Conservation (phyloP, 2,888 invertebrate species). For the Trichopria drosophilae region DNA sequence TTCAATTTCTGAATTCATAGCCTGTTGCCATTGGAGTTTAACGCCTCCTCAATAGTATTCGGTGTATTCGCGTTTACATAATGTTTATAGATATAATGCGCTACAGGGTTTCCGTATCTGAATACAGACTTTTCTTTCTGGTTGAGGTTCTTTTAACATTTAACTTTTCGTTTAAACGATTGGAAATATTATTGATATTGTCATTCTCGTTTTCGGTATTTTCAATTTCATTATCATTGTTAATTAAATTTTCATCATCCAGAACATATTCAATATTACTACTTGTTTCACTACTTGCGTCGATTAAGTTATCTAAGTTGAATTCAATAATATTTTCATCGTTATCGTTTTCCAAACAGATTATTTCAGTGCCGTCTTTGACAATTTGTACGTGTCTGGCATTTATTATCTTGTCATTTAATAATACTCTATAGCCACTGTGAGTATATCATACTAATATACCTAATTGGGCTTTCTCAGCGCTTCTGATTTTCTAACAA, state of each 20-base stretch:
- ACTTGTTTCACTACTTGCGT: slow-evolving; percentile 3
- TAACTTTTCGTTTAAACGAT: not conserved
- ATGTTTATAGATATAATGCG: slow-evolving; percentile 20
- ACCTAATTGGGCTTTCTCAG: slow-evolving; percentile 25
- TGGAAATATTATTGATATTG: too few relatives aligned
- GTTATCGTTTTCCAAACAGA: slow-evolving; percentile 5
- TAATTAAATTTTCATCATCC: too few relatives aligned
- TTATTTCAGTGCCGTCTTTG: slow-evolving; percentile 14
- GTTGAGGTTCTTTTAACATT: slow-evolving; percentile 9
- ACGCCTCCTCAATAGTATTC: slow-evolving; percentile 30
- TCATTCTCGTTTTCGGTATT: too few relatives aligned
- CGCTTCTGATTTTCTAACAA: slow-evolving; percentile 32
- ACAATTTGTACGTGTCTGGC: slow-evolving; percentile 30
- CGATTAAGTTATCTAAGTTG: too few relatives aligned
- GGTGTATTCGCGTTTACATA: slow-evolving; percentile 23
- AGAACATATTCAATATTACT: too few relatives aligned
- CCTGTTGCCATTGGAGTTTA: slow-evolving; percentile 18
- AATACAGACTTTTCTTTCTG: slow-evolving; percentile 21
- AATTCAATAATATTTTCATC: too few relatives aligned
- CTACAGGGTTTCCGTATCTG: slow-evolving; percentile 14
- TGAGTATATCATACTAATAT: slow-evolving; percentile 29
- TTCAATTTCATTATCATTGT: too few relatives aligned
- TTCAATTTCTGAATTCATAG: slow-evolving; percentile 31
- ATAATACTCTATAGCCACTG: slow-evolving; percentile 28
- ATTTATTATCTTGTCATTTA: slow-evolving; percentile 25